Conservation (phyloP, 1,140 invertebrate species). For the Trichonephila clavipes region DNA sequence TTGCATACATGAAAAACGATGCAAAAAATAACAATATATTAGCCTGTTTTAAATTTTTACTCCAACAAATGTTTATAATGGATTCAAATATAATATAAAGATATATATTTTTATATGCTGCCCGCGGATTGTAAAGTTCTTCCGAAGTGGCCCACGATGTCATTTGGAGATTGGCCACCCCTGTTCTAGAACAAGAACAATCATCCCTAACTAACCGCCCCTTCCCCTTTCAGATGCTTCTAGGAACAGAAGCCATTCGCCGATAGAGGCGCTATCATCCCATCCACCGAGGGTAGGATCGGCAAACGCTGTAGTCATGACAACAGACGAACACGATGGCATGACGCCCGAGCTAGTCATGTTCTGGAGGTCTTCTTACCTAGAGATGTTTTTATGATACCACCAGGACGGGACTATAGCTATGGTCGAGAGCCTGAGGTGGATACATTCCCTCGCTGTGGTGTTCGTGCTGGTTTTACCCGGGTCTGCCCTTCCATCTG, state of each 20-base stretch:
- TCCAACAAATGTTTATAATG: too few relatives aligned
- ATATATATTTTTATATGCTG: too few relatives aligned
- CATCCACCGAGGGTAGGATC: constrained; percentile 12
- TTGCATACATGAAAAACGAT: too few relatives aligned
- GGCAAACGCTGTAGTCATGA: constrained; percentile 31
- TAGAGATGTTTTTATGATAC: constrained; percentile 10
- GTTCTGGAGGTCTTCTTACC: constrained; percentile 21
- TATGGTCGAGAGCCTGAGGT: constrained; percentile 17
- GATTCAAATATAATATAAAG: too few relatives aligned
- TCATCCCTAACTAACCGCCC: not conserved
- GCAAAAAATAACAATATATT: too few relatives aligned
- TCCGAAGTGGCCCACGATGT: too few relatives aligned
- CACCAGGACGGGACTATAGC: not conserved
- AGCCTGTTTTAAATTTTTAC: too few relatives aligned
- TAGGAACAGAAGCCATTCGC: not conserved
- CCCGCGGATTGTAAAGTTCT: too few relatives aligned
- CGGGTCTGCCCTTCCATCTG: constrained; percentile 3
- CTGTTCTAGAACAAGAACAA: not conserved
- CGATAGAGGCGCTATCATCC: constrained; percentile 28
- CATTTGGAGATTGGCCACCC: too few relatives aligned
- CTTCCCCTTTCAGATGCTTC: not conserved
- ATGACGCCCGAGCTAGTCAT: constrained; percentile 41
- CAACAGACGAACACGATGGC: constrained; percentile 65
- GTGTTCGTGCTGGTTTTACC: constrained; percentile 5
- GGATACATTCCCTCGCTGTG: not conserved